Evolutionary conservation across 1,140 invertebrate genomes (phyloP).

Genomic region (Trichonephila inaurata): DNA sequence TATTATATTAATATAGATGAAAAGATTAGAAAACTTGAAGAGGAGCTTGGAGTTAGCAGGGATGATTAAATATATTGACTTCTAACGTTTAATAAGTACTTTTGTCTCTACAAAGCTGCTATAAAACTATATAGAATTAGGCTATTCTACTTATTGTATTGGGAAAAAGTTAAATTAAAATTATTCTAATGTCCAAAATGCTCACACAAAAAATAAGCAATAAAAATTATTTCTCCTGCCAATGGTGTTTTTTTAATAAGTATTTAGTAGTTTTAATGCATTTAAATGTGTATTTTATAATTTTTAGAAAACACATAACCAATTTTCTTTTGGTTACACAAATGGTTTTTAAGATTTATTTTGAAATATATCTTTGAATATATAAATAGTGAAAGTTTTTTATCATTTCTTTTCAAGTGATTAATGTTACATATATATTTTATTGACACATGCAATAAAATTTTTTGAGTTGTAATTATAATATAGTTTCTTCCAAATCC

Average conservation of each 20-base stretch:
- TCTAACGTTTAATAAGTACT: not conserved
- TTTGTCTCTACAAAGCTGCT: not conserved
- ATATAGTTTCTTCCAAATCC: too few species aligned
- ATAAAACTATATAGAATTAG: not conserved
- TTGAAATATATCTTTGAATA: too few species aligned
- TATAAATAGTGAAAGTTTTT: too few species aligned
- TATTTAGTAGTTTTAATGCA: not conserved
- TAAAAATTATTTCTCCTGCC: slow-evolving; percentile 26
- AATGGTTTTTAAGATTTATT: too few species aligned
- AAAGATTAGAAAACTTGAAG: slow-evolving; percentile 85
- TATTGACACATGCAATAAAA: too few species aligned
- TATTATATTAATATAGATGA: slow-evolving; percentile 90
- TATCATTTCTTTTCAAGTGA: too few species aligned
- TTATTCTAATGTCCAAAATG: slow-evolving; percentile 25
- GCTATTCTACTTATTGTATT: not conserved
- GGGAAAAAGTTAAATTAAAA: not conserved
- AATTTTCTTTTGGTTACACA: too few species aligned
- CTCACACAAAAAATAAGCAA: not conserved
- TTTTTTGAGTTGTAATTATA: too few species aligned
- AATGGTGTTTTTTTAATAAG: not conserved
- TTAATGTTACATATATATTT: too few species aligned
- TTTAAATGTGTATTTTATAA: not conserved
- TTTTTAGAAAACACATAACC: too few species aligned
- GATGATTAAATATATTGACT: slow-evolving; percentile 60
- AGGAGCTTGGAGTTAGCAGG: slow-evolving; percentile 68